Base-by-base conservation (phyloP, 2,888 invertebrate species). In the Microctonus hyperodae region DNA sequence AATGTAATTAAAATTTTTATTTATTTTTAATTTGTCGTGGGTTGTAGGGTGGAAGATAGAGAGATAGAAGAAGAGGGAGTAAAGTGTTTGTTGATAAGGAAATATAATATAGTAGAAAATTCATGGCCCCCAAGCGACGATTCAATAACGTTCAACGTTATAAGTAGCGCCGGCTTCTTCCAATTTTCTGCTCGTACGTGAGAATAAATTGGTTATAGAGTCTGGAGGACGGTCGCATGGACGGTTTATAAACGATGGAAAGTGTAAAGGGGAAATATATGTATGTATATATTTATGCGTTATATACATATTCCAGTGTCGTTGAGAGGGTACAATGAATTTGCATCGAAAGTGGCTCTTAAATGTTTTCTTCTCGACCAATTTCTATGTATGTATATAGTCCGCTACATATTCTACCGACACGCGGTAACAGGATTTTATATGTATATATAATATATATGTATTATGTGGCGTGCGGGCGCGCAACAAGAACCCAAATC, bases 341-440 rank as follows among this genome's bases (percentile, higher is more conserved):
- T 82, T 82, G 81, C 81, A 82, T 82, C 74, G 79, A 82, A 81
- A 82, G 81, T 82, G 81, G 75, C 78, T 80, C 77, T 81, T 80
- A 78, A 79, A 78, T 73, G 73, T 74, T 78, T 77, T 75, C 72
- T 44, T 70, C 70, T 68, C 71, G 53, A 69, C 53, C 60, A 5
- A 50, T 31, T 40, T 55, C 40, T 37, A 51, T 44, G 60, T 61
- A 22, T 48, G 31, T 44, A 40, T n/a, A 28, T 23, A 60, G 44
- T 37, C 51, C 33, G 48, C 35, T 48, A 61, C 22, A 66, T 56
- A 23, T 61, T 60, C 16, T 56, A 33, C 33, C 13, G 22, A 48
- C 20, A 11, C 20, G 16, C 6, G 44, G 44, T 44, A 44, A 44
- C 44, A 44, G 44, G 44, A n/a, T 63, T 55, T 23, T 55, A 4